Conservation (phyloP, 2,113 vertebrate genomes). For the Tetraodon nigroviridis region DNA sequence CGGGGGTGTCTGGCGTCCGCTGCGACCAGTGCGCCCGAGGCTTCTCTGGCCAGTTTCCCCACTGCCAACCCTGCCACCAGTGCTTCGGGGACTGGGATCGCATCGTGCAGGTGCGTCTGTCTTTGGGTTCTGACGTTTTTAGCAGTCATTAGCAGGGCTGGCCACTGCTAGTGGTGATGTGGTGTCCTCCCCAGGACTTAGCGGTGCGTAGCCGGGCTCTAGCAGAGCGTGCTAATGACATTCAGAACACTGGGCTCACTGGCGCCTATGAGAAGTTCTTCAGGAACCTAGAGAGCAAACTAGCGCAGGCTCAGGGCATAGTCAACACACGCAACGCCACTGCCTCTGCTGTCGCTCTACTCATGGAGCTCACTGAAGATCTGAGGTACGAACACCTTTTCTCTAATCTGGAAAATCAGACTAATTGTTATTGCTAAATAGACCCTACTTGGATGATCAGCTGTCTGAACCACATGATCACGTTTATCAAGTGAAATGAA, state of each 20-base stretch:
- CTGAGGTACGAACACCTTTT: constrained; percentile 76
- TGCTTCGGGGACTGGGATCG: constrained; percentile 99
- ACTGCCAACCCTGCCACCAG: constrained; percentile 89
- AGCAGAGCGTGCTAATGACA: constrained; percentile 74
- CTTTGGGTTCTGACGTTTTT: neutral
- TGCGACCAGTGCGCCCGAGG: constrained; percentile 96
- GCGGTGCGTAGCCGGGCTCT: constrained; percentile 77
- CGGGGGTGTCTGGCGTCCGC: constrained; percentile 88
- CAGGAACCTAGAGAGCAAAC: constrained; percentile 79
- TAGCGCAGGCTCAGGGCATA: constrained; percentile 77
- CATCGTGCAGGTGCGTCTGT: constrained; percentile 76
- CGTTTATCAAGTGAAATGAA: no score
- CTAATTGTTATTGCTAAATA: no score
- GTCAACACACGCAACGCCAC: constrained; percentile 85
- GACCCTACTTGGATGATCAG: no score
- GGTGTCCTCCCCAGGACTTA: constrained; percentile 75
- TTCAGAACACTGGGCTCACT: constrained; percentile 83
- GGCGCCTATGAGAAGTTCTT: constrained; percentile 83
- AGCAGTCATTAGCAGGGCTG: no score
- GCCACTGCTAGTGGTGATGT: neutral
- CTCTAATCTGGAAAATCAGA: no score
- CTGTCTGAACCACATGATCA: no score
- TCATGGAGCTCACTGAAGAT: constrained; percentile 82
- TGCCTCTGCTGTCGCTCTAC: constrained; percentile 63
- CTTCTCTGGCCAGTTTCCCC: constrained; percentile 86